A percentile compares a stretch with the other conserved stretches of the same genome.
Conservation (phyloP, 2,888 invertebrate genomes). For the Eutolmus rufibarbis region DNA sequence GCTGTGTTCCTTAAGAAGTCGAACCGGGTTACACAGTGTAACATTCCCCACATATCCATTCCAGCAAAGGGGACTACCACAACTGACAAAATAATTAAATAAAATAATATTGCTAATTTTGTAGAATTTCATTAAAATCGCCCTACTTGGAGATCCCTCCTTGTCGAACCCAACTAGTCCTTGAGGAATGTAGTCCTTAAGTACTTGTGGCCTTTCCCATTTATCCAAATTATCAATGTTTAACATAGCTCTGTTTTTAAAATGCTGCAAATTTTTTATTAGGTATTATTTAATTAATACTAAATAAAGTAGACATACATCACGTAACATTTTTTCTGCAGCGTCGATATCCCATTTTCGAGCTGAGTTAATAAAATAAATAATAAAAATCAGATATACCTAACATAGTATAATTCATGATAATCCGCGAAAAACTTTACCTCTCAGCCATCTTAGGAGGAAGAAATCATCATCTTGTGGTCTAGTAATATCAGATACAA, state of each 20-base stretch:
- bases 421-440: slow-evolving; percentile 61
- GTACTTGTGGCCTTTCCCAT: slow-evolving; percentile 76
- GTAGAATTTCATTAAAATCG: neutral
- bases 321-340: slow-evolving; percentile 91
- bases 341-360: slow-evolving; percentile 84
- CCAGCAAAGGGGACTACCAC: slow-evolving; percentile 82
- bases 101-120: neutral
- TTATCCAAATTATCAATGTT: slow-evolving; percentile 73
- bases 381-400: neutral
- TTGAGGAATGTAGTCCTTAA: slow-evolving; percentile 77
- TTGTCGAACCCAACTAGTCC: slow-evolving; percentile 83
- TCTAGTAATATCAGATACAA: neutral
- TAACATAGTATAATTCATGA: no score
- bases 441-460: slow-evolving; percentile 81
- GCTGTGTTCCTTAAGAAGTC: slow-evolving; percentile 78
- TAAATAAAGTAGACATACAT: slow-evolving; percentile 68
- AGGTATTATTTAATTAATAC: neutral
- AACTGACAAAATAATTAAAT: slow-evolving; percentile 64
- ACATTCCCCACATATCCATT: slow-evolving; percentile 80
- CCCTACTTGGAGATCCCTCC: slow-evolving; percentile 75
- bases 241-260: slow-evolving; percentile 66
- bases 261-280: slow-evolving; percentile 50
- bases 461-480: slow-evolving; percentile 71
- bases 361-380: slow-evolving; percentile 63
- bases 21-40: slow-evolving; percentile 75